Evolutionary conservation across 2,888 invertebrate species (phyloP), one percentile per base, ranked within the genome.

Genomic region (Alviniconcha strummeri): DNA sequence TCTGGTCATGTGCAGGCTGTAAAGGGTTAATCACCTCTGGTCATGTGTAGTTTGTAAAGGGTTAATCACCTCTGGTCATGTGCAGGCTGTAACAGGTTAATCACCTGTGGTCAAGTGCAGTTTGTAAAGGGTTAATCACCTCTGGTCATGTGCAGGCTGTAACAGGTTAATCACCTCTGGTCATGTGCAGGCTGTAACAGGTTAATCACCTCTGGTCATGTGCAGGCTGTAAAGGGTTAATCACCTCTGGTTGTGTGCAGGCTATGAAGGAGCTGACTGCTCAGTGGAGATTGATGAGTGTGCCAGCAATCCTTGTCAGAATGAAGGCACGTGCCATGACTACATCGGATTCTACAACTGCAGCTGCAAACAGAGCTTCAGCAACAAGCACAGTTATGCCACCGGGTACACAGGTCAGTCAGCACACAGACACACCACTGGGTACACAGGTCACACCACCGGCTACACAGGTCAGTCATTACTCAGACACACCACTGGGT

Each of bases 201-300:
- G 86, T 69, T 93, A 89, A 85, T 86, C 85, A 11, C 36, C 36
- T 36, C 36, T 36, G 36, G 36, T 36, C 36, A 3, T 36, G 36
- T 36, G 36, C 36, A 36, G 36, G 36, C 36, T 36, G 15, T 64
- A 9, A 13, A 60, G 9, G 8, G 60, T 60, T 60, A 13, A 60
- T 60, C 9, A 60, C 60, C 36, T 17, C 19, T 69, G 9, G 56
- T 71, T 84, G 84, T 56, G 56, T 60, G 80, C 89, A 13, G 91
- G 90, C 0, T 92, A 85, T 83, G 83, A 80, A 52, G 93, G 93
- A 5, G 60, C 57, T 0, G 84, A 86, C 71, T 93, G 89, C 85
- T 86, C 85, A 11, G 74, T 78, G 5, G 88, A 87, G 78, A 89
- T 89, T 80, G 72, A 89, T 36, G 88, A 88, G 76, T 89, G 89